Percentiles rank a stretch among this genome's conserved stretches.
phyloP scores from a whole-genome alignment of 2,113 vertebrate species.

The Prionailurus viverrinus region DNA sequence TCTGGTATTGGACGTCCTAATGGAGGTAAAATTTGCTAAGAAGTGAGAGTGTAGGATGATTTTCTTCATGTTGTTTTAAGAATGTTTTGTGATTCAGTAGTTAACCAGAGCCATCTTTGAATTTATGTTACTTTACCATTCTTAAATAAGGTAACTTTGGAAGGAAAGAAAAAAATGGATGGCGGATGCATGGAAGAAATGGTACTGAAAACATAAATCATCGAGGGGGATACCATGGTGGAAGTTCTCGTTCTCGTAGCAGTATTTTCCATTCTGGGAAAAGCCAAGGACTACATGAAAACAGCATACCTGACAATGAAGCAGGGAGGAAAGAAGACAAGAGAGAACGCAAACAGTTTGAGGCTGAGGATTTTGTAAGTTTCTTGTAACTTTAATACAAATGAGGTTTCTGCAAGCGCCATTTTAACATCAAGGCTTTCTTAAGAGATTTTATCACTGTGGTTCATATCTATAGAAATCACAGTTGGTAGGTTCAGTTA shows the following conservation, averaged over 20 bases:
- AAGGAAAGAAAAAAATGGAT: conserved; percentile 90
- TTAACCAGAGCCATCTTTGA: conserved; percentile 40
- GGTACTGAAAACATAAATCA: conserved; percentile 87
- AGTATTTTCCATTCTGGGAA: conserved; percentile 85
- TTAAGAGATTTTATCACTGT: neutral
- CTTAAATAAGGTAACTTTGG: conserved; percentile 87
- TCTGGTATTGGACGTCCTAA: conserved; percentile 81
- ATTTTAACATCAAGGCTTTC: conserved; percentile 37
- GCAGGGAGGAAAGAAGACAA: conserved; percentile 83
- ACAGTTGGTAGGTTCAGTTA: neutral
- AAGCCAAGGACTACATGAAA: conserved; percentile 85
- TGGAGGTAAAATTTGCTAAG: conserved; percentile 85
- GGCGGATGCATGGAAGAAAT: conserved; percentile 88
- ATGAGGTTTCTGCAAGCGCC: conserved; percentile 49
- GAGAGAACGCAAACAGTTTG: conserved; percentile 87
- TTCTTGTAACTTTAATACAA: conserved; percentile 61
- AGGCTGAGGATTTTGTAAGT: conserved; percentile 93
- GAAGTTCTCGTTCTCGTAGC: conserved; percentile 81
- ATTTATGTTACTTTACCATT: conserved; percentile 61
- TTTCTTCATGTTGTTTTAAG: neutral
- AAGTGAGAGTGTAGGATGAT: neutral
- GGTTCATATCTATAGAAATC: conserved; percentile 28
- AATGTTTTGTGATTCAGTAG: conserved; percentile 23
- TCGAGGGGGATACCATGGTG: conserved; percentile 82
- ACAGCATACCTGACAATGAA: conserved; percentile 82